Evolutionary conservation across 2,113 vertebrate species (phyloP).

Genomic region (Brachyhypopomus gauderio): DNA sequence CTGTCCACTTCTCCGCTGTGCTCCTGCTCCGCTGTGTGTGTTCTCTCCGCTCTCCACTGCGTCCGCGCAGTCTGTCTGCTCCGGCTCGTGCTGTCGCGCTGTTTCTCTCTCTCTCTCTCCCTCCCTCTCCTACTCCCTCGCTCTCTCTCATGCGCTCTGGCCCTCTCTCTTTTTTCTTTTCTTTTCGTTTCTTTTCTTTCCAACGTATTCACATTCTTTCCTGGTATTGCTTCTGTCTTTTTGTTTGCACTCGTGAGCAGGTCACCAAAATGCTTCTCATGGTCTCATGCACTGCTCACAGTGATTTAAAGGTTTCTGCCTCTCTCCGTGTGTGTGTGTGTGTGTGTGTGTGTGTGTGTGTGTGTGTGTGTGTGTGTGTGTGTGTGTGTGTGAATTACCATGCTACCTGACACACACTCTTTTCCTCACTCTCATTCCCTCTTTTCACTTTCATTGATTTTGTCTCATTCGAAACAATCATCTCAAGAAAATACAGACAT

Average conservation of each 20-base stretch:
- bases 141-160: constrained; percentile 11
- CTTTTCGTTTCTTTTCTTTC: background rate
- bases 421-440: background rate
- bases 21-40: constrained; percentile 61
- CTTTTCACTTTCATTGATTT: constrained; percentile 1
- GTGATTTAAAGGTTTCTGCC: background rate
- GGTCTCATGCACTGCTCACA: background rate
- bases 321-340: background rate
- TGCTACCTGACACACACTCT: background rate
- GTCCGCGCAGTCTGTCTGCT: constrained; percentile 57
- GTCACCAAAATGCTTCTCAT: background rate
- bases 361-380: constrained; percentile 17
- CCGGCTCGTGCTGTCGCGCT: background rate
- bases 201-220: background rate
- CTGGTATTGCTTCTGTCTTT: background rate
- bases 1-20: constrained; percentile 31
- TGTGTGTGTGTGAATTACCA: background rate
- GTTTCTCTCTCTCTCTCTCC: constrained; percentile 56
- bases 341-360: background rate
- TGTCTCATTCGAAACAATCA: constrained; percentile 4
- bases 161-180: background rate
- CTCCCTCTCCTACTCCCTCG: background rate
- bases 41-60: constrained; percentile 64
- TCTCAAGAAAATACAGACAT: background rate
- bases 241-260: background rate